Evolutionary conservation across 1,140 invertebrate genomes (phyloP), one percentile per base, ranked within the genome.

Genomic region (Drosophila leontia): DNA sequence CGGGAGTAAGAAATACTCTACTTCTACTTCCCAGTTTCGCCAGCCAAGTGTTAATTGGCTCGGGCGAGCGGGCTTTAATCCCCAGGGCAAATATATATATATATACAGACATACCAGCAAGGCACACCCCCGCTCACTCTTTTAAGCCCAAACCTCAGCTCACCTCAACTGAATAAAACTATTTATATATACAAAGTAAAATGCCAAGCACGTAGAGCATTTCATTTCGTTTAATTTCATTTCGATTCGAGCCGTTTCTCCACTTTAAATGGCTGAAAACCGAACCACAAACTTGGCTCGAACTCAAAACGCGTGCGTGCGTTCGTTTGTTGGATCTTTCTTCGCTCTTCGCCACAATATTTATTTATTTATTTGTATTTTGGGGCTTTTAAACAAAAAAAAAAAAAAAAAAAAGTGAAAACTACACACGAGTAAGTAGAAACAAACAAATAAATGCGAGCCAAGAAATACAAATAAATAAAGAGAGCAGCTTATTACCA

Each of bases 331-430:
- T 57, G 41, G 55, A 57, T 67, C 47, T 60, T 56, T 60, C 29
- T 60, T 41, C 26, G 45, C n/a, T n/a, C 32, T 48, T 12, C 17
- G 19, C 50, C 59, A 51, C 71, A 56, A 29, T 51, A 12, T 51
- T n/a, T 50, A 29, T 29, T 50, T 32, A 32, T 50, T 50, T 50
- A 15, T 51, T 34, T 58, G 50, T 75, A 39, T 77, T 75, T 65
- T 65, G 48, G 62, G 80, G 61, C 70, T 51, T 75, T 71, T 48
- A 6, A 48, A 34, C 8, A 34, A 9, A 3, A 23, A 11, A 39
- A 60, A 82, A 82, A 83, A 60, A 23, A 23, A 2, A 79, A 82
- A 82, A 83, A 84, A 84, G 81, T 84, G 82, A 85, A 85, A 85
- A 85, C 78, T 60, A 65, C 23, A 60, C 39, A 44, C 39, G 23